Conservation (phyloP, 2,888 invertebrate species). For the Mythimna lalbum region DNA sequence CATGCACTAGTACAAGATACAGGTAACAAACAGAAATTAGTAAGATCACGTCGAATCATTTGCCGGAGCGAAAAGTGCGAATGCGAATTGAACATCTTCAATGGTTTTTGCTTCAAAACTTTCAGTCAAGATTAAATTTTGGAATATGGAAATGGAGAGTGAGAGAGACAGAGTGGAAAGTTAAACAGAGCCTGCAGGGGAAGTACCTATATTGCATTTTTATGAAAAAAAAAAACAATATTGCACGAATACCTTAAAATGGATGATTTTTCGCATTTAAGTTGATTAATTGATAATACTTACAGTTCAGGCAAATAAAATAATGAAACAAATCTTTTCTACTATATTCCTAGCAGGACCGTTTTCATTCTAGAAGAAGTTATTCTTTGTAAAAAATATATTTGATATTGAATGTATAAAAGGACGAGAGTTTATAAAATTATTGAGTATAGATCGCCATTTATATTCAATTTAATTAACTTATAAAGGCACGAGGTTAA, state of each 20-base stretch:
- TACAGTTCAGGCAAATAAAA: background rate
- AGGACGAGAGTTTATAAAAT: background rate
- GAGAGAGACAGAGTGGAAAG: too few species aligned
- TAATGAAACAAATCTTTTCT: background rate
- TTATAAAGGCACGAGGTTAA: too few species aligned
- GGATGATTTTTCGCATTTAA: background rate
- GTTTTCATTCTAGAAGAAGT: background rate
- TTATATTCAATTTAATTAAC: background rate
- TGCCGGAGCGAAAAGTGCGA: slow-evolving; percentile 68
- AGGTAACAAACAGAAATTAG: slow-evolving; percentile 79
- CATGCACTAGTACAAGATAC: slow-evolving; percentile 74
- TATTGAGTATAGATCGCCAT: background rate
- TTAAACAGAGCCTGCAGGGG: too few species aligned
- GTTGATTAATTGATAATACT: background rate
- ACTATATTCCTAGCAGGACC: too few species aligned
- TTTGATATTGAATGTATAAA: background rate
- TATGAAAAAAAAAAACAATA: too few species aligned
- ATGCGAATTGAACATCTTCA: slow-evolving; percentile 66
- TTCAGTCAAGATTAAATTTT: too few species aligned
- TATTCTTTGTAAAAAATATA: background rate
- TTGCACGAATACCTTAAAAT: too few species aligned
- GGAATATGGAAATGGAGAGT: too few species aligned
- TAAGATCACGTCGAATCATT: slow-evolving; percentile 61
- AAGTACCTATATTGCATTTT: too few species aligned
- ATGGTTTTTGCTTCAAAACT: too few species aligned